Conservation (phyloP, 2,888 invertebrate genomes). For the Tipula lateralis region DNA sequence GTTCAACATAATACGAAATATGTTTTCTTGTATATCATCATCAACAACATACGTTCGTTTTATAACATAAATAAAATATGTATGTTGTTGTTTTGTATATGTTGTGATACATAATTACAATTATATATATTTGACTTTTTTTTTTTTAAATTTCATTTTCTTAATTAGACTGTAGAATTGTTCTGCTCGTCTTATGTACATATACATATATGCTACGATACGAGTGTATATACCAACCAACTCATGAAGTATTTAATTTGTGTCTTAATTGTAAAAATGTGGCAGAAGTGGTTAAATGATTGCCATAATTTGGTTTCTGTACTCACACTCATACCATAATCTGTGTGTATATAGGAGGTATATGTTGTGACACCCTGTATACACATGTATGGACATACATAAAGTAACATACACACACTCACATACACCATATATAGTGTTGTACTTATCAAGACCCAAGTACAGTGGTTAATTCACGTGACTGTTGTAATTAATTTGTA, state of each 20-base stretch:
- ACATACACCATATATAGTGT: background rate
- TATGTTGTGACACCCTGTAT: too few relatives aligned
- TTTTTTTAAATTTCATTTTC: background rate
- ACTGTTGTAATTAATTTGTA: conserved; percentile 9
- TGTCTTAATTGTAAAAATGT: background rate
- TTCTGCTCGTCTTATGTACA: background rate
- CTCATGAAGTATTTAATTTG: conserved; percentile 11
- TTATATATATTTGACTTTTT: background rate
- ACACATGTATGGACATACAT: background rate
- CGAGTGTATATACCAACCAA: background rate
- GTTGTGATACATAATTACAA: conserved; percentile 12
- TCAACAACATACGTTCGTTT: background rate
- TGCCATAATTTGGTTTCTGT: background rate
- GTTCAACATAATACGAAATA: background rate
- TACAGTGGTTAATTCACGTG: conserved; percentile 24
- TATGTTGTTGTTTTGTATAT: background rate
- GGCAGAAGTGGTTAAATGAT: conserved; percentile 11
- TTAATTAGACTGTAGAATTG: conserved; percentile 20
- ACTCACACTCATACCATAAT: background rate
- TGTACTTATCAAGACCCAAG: background rate
- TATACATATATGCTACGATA: background rate
- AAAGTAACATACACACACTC: background rate
- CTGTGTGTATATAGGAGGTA: background rate
- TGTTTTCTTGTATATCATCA: background rate
- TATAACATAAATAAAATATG: background rate